These are phyloP conservation scores for Polyommatus iphigenia DNA, from an alignment of 2,888 invertebrate genomes.

Conservation along the genomic window DNA sequence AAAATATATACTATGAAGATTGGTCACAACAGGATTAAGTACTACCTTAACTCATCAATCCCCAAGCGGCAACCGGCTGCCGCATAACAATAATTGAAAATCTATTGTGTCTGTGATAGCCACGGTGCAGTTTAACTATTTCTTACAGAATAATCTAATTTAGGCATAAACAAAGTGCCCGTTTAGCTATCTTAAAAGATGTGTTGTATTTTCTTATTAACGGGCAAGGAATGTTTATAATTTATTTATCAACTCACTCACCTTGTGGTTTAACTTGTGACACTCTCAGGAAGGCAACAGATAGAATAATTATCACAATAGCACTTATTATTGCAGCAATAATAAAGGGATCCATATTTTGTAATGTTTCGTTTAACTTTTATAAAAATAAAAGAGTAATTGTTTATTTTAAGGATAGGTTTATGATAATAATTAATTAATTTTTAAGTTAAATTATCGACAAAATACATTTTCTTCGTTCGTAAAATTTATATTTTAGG, in stretches of 20 bases:
- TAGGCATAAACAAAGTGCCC: no score
- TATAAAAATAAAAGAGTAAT: not conserved
- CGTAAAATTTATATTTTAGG: not conserved
- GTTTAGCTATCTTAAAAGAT: not conserved
- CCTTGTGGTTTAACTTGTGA: slow-evolving; percentile 61
- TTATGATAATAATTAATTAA: not conserved
- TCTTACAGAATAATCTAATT: no score
- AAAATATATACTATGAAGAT: not conserved
- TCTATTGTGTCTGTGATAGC: no score
- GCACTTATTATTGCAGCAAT: slow-evolving; percentile 70
- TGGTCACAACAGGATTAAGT: not conserved
- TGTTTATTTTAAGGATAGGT: not conserved
- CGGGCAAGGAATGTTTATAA: not conserved
- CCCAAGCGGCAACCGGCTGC: no score
- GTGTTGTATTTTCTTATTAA: not conserved
- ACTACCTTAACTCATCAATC: no score
- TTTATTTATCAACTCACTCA: slow-evolving; percentile 43
- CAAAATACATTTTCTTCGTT: slow-evolving; percentile 1
- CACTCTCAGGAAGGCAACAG: slow-evolving; percentile 60
- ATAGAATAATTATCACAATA: slow-evolving; percentile 60
- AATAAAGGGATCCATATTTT: slow-evolving; percentile 68
- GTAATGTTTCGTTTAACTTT: slow-evolving; percentile 23
- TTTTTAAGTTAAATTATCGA: slow-evolving; percentile 7
- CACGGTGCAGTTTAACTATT: no score
- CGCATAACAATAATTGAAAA: no score